These are phyloP conservation scores for Antheraea assamensis DNA, from an alignment of 2,888 invertebrate species.

Conservation along the genomic window DNA sequence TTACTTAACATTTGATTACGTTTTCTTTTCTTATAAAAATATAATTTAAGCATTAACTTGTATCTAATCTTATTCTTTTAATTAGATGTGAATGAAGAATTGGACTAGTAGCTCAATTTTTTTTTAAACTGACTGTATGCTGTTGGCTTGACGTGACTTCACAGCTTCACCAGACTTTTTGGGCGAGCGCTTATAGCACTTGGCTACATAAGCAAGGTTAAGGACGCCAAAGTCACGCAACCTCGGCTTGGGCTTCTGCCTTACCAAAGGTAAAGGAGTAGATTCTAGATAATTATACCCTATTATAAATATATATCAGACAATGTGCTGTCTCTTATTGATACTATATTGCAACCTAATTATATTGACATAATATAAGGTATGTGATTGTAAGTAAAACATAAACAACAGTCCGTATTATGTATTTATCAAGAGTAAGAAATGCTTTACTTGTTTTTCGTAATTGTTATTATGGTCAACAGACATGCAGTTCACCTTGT, in stretches of 20 bases:
- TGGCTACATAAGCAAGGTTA: too few species aligned
- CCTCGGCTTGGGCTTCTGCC: too few species aligned
- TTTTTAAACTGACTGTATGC: too few species aligned
- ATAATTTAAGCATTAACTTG: too few species aligned
- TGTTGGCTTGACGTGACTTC: too few species aligned
- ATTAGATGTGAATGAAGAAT: neutral
- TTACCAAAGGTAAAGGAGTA: too few species aligned
- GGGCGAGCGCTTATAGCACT: too few species aligned
- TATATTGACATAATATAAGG: neutral
- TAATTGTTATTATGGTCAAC: neutral
- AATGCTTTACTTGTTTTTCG: neutral
- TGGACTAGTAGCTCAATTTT: neutral
- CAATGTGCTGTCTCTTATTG: neutral
- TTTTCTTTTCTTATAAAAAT: neutral
- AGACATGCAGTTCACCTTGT: neutral
- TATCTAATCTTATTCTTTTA: too few species aligned
- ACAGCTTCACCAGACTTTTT: too few species aligned
- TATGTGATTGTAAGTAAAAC: neutral
- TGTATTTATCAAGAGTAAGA: neutral
- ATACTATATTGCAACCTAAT: neutral
- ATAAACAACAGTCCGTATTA: neutral
- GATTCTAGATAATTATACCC: neutral
- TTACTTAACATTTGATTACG: slow-evolving; percentile 5
- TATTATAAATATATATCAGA: neutral
- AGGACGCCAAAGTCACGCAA: too few species aligned